Evolutionary conservation across 1,140 invertebrate species (phyloP), one percentile per base, ranked within the genome.

Genomic region (Drosophila biarmipes): DNA sequence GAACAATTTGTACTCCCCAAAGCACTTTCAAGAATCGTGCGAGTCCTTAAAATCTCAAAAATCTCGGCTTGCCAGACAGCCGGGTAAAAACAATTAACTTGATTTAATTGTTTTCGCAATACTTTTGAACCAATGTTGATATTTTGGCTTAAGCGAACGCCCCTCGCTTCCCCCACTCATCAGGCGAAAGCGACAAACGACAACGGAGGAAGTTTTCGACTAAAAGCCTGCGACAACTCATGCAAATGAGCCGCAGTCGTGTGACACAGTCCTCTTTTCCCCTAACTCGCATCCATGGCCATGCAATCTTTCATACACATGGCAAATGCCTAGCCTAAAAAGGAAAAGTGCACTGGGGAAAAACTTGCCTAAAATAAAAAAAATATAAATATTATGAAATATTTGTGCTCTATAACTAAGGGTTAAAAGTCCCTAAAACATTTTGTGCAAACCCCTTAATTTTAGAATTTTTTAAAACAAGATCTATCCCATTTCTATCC

Each of bases 141-240:
- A 64, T 73, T 74, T 82, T 82, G 53, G 54, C 56, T 62, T 40
- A 73, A 54, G 11, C 43, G 42, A 69, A 27, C 62, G 24, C 71
- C 57, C 43, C 59, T 40, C 21, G 15, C 37, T 31, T 10, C 3
- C 15, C 21, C 8, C 29, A 31, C 29, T 29, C 63, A 11, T 34
- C 43, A 24, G 40, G 19, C 58, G 53, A 24, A 24, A 24, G 24
- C 52, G 42, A 31, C 78, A 69, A 51, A 24, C 40, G 62, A 46
- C 40, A 61, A 67, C 46, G 80, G 55, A 62, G 74, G 67, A 81
- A 64, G 59, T 74, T 74, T 86, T 86, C 67, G 74, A 64, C 82
- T 90, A 80, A 89, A 87, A 90, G 85, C 84, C 63, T 84, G 84
- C 79, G 77, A 84, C 84, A 89, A 80, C 72, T 90, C 85, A 90